phyloP scores from a whole-genome alignment of 2,797 vertebrate species.

The Syndactyla subalaris region DNA sequence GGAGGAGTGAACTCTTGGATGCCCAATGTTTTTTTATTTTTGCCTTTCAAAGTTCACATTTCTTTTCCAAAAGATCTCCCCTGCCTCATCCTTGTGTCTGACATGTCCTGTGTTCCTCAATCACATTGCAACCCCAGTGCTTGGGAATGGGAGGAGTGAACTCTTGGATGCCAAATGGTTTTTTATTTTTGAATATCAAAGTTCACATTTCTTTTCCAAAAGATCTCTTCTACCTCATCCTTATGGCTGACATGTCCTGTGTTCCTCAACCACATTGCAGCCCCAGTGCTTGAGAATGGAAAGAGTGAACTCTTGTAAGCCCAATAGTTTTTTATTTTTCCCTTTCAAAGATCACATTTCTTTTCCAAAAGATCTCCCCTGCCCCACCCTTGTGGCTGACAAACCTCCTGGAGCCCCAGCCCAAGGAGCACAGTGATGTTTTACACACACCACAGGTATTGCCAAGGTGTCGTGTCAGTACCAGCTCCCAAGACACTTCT shows the following conservation, averaged over 20 bases:
- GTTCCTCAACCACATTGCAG: neutral
- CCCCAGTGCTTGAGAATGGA: neutral
- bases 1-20: neutral
- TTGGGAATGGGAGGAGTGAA: no score
- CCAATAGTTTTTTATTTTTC: neutral
- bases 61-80: no score
- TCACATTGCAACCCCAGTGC: no score
- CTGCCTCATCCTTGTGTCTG: neutral
- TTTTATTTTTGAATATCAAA: no score
- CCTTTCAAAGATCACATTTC: neutral
- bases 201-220: no score
- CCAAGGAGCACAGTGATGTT: neutral
- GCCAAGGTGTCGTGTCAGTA: neutral
- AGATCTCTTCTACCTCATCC: no score
- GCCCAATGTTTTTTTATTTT: neutral
- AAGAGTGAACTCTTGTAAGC: neutral
- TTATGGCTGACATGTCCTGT: no score
- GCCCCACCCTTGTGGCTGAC: neutral
- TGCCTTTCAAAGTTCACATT: neutral
- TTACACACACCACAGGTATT: neutral
- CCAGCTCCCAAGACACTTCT: neutral
- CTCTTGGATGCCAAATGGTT: no score
- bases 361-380: neutral
- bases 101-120: neutral
- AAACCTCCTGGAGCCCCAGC: neutral